Conservation (phyloP, 2,113 vertebrate species). For the Onychostoma macrolepis region DNA sequence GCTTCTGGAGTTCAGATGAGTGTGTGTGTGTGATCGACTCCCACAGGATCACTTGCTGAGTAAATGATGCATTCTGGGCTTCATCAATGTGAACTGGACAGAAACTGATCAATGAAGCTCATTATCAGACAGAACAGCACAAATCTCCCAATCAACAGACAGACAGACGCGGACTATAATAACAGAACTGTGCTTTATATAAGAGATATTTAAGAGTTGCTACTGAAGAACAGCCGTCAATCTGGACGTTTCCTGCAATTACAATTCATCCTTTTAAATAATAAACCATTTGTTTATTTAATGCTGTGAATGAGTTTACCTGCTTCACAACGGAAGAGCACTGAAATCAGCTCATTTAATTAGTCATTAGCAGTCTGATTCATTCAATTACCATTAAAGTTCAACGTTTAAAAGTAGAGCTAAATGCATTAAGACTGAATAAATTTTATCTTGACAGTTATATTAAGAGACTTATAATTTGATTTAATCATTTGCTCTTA, state of each 20-base stretch:
- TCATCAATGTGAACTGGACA: constrained; percentile 64
- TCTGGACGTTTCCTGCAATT: neutral
- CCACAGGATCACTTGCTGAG: neutral
- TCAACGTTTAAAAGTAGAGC: neutral
- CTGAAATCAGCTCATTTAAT: neutral
- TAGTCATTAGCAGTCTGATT: neutral
- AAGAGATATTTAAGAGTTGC: too few species aligned
- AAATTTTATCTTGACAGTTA: neutral
- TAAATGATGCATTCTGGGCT: constrained; percentile 18
- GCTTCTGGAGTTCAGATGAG: too few species aligned
- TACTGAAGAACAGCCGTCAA: too few species aligned
- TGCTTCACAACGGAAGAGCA: neutral
- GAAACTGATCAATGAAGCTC: constrained; percentile 72
- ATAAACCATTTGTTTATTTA: neutral
- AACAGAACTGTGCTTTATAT: too few species aligned
- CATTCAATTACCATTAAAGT: neutral
- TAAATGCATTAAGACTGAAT: neutral
- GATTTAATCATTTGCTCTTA: neutral
- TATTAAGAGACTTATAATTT: neutral
- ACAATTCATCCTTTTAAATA: neutral
- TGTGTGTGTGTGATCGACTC: neutral
- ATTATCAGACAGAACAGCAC: constrained; percentile 67
- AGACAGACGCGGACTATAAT: neutral
- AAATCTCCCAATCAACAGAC: constrained; percentile 57
- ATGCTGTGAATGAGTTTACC: neutral